Conservation (phyloP, 1,140 invertebrate species). For the Cheumatopsyche charites region DNA sequence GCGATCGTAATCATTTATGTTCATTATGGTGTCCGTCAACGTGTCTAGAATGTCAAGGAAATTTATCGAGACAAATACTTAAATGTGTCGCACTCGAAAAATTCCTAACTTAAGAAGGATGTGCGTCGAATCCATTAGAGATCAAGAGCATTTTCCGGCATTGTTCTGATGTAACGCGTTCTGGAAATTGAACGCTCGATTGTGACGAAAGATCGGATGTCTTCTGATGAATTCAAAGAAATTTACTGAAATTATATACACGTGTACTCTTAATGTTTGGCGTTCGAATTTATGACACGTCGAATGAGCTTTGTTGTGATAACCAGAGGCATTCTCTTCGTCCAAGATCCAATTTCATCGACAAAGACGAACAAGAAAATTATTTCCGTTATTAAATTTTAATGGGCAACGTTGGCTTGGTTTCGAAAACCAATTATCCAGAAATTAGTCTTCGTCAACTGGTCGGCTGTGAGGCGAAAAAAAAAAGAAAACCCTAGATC, state of each 20-base stretch:
- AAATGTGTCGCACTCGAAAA: neutral
- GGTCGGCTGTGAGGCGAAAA: neutral
- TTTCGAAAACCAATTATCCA: slow-evolving; percentile 21
- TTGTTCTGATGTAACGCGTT: neutral
- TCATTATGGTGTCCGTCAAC: neutral
- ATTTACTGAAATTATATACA: too few relatives aligned
- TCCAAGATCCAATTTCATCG: slow-evolving; percentile 12
- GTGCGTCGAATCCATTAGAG: neutral
- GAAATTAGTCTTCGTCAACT: slow-evolving; percentile 19
- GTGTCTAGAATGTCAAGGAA: neutral
- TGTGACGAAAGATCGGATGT: neutral
- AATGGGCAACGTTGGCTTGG: slow-evolving; percentile 10
- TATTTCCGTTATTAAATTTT: slow-evolving; percentile 22
- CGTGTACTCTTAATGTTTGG: too few relatives aligned
- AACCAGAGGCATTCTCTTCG: slow-evolving; percentile 8
- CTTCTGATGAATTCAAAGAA: too few relatives aligned
- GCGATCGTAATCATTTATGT: slow-evolving; percentile 3
- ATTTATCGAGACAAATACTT: slow-evolving; percentile 3
- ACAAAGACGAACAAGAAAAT: slow-evolving; percentile 20
- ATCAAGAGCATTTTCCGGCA: slow-evolving; percentile 3
- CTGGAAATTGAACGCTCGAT: neutral
- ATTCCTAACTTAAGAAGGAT: neutral
- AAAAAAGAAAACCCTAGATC: slow-evolving; percentile 2
- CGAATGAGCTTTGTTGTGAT: neutral
- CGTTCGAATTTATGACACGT: neutral